Percentiles rank a stretch among this genome's conserved stretches.
These are phyloP conservation scores for Osmoderma eremita DNA, from an alignment of 2,888 invertebrate genomes.

Conservation along the genomic window DNA sequence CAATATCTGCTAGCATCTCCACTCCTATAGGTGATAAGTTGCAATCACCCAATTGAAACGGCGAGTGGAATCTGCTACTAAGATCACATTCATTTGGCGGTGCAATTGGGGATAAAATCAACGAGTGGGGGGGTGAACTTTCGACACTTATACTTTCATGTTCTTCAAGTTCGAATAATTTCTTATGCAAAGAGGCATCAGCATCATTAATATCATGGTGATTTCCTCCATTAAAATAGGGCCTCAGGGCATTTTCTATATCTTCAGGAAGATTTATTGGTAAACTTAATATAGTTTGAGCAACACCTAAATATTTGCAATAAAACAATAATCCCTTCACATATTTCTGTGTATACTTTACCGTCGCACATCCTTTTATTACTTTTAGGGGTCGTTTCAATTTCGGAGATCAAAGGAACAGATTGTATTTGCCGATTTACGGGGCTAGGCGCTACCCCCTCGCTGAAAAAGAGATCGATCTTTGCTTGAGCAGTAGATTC, in stretches of 20 bases:
- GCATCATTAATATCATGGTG: conserved; percentile 19
- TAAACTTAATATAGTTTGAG: conserved; percentile 73
- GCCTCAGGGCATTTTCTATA: conserved; percentile 70
- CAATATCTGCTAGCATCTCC: conserved; percentile 44
- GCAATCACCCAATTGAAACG: conserved; percentile 46
- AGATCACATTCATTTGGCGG: conserved; percentile 45
- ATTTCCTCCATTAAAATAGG: conserved; percentile 64
- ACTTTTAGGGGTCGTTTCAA: conserved; percentile 41
- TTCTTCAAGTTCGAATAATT: conserved; percentile 58
- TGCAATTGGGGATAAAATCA: conserved; percentile 55
- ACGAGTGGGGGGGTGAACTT: conserved; percentile 40
- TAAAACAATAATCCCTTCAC: conserved; percentile 1
- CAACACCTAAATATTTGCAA: conserved; percentile 65
- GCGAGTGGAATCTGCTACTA: conserved; percentile 26
- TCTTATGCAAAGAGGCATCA: conserved; percentile 55
- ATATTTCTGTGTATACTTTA: conserved; percentile 13
- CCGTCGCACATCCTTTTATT: conserved; percentile 38
- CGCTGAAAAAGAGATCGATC: conserved; percentile 67
- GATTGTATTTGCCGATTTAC: conserved; percentile 48
- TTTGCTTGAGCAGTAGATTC: conserved; percentile 75
- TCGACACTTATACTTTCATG: conserved; percentile 40
- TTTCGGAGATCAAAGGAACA: conserved; percentile 45
- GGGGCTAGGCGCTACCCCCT: conserved; percentile 63
- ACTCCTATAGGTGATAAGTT: conserved; percentile 49
- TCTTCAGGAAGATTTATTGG: conserved; percentile 72